A percentile compares a stretch with the other conserved stretches of the same genome.
phyloP scores from a whole-genome alignment of 64 coral and sea anemone species.

The Acropora yongei region DNA sequence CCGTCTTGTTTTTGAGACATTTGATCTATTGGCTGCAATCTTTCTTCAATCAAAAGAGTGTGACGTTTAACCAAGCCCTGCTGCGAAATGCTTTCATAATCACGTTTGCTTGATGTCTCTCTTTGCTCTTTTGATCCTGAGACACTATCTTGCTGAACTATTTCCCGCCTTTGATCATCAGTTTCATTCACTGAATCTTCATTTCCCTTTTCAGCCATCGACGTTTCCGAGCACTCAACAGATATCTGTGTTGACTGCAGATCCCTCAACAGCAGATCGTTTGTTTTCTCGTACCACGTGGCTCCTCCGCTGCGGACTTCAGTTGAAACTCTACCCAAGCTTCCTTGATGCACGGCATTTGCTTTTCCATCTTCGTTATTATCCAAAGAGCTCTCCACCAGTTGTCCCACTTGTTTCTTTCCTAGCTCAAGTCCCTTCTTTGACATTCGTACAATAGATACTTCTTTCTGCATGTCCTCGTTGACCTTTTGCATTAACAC shows the following conservation, averaged over 20 bases:
- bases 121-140: not conserved
- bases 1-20: not conserved
- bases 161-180: not conserved
- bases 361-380: not conserved
- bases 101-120: not conserved
- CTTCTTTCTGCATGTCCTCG: conserved; percentile 62
- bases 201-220: not conserved
- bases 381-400: not conserved
- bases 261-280: too few species aligned
- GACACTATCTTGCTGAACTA: not conserved
- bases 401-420: not conserved
- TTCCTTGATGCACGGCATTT: not conserved
- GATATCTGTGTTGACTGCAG: not conserved
- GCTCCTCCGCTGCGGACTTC: not conserved
- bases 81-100: not conserved
- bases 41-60: conserved; percentile 44
- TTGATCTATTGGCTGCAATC: not conserved
- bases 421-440: conserved; percentile 26
- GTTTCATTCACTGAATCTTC: not conserved
- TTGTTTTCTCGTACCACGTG: too few species aligned
- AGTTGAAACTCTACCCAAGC: not conserved
- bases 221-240: not conserved
- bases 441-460: not conserved
- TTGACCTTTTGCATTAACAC: conserved; percentile 40
- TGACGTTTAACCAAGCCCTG: conserved; percentile 35